phyloP scores from a whole-genome alignment of 2,113 vertebrate species.

The Brachyhypopomus occidentalis region DNA sequence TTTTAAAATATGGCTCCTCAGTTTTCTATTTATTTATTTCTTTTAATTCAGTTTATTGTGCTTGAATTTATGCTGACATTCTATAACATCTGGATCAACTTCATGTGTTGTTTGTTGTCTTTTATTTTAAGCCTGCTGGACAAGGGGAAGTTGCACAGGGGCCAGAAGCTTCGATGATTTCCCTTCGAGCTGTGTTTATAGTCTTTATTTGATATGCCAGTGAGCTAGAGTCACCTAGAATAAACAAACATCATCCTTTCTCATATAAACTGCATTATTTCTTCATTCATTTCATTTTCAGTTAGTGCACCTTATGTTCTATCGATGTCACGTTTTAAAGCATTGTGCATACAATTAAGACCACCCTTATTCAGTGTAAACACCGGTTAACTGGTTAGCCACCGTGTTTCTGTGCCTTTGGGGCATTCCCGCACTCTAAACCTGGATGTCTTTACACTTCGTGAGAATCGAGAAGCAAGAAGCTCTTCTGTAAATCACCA shows the following conservation, averaged over 20 bases:
- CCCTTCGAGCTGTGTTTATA: not conserved
- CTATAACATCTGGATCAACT: not conserved
- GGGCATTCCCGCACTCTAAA: not conserved
- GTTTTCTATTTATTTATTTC: not conserved
- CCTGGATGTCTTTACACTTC: constrained; percentile 28
- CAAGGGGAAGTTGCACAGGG: no score
- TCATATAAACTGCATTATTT: not conserved
- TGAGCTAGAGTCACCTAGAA: not conserved
- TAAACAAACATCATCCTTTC: not conserved
- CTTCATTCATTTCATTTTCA: constrained; percentile 1
- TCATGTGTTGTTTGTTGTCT: no score
- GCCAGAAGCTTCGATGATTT: not conserved
- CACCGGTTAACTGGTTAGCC: constrained; percentile 23
- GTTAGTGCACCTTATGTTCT: not conserved
- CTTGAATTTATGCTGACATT: not conserved
- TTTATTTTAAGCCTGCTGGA: no score
- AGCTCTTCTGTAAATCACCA: constrained; percentile 19
- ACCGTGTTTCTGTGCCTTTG: constrained; percentile 2
- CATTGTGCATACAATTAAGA: constrained; percentile 8
- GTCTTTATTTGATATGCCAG: not conserved
- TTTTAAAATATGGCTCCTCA: no score
- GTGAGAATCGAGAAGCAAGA: constrained; percentile 17
- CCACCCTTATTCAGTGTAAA: constrained; percentile 21
- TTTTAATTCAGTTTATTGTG: not conserved
- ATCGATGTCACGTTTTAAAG: constrained; percentile 9